These are phyloP conservation scores for Drosophila baimaii DNA, from an alignment of 1,140 invertebrate genomes.

Conservation along the genomic window DNA sequence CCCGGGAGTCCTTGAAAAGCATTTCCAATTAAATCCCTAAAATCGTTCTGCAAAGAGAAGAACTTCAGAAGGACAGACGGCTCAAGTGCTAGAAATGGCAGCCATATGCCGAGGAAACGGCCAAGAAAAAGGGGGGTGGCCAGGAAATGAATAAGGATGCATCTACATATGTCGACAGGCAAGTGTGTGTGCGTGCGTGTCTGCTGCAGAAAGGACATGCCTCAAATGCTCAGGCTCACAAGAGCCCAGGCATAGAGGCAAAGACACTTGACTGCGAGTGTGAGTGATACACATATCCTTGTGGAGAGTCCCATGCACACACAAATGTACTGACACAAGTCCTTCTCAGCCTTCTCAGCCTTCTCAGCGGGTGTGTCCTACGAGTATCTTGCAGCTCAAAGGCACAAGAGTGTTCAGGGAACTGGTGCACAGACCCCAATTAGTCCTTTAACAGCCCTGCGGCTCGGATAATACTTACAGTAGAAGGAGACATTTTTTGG, in stretches of 20 bases:
- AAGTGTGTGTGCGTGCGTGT: conserved; percentile 13
- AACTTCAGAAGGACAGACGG: conserved; percentile 19
- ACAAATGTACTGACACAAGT: conserved; percentile 12
- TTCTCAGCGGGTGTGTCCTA: conserved; percentile 29
- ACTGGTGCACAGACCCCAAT: conserved; percentile 36
- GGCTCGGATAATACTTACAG: conserved; percentile 68
- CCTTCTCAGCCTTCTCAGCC: conserved; percentile 31
- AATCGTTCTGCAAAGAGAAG: conserved; percentile 24
- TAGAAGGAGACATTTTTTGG: conserved; percentile 49
- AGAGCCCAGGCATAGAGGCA: conserved; percentile 6
- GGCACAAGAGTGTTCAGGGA: conserved; percentile 30
- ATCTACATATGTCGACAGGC: conserved; percentile 39
- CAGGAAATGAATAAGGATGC: conserved; percentile 50
- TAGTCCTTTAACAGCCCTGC: conserved; percentile 41
- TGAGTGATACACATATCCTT: conserved; percentile 48
- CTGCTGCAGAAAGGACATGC: conserved; percentile 39
- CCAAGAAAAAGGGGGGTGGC: conserved; percentile 19
- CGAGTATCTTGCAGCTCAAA: conserved; percentile 27
- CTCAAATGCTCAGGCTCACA: conserved; percentile 10
- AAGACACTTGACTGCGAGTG: conserved; percentile 42
- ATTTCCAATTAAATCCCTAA: conserved; percentile 59
- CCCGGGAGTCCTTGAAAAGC: conserved; percentile 16
- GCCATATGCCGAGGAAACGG: conserved; percentile 43
- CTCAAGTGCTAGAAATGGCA: conserved; percentile 59
- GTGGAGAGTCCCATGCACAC: conserved; percentile 19